A percentile compares a stretch with the other conserved stretches of the same genome.
Conservation (phyloP, 2,797 vertebrate genomes). For the Leuciscus waleckii region DNA sequence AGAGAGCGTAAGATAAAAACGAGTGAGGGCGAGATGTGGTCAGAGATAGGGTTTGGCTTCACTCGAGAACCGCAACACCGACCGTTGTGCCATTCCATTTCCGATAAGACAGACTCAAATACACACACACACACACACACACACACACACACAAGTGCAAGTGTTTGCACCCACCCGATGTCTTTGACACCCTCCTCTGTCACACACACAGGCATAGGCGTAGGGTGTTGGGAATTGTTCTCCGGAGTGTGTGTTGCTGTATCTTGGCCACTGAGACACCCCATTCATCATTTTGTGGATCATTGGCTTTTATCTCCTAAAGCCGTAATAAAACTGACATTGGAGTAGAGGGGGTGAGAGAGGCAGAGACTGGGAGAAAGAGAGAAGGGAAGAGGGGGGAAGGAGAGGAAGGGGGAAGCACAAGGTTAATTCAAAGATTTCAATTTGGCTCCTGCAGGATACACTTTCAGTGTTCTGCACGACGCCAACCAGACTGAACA, state of each 20-base stretch:
- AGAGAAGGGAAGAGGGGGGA: constrained; percentile 24
- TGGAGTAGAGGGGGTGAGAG: constrained; percentile 71
- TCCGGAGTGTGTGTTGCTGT: constrained; percentile 80
- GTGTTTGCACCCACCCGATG: constrained; percentile 5
- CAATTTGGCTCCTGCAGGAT: constrained; percentile 50
- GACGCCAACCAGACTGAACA: constrained; percentile 29
- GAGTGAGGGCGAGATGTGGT: constrained; percentile 39
- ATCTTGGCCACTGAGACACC: constrained; percentile 80
- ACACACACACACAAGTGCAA: background rate
- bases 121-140: constrained; percentile 22
- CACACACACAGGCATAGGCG: constrained; percentile 50
- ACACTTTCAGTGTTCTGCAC: constrained; percentile 39
- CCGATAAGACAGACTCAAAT: constrained; percentile 41
- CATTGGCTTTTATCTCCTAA: constrained; percentile 85
- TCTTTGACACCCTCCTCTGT: constrained; percentile 43
- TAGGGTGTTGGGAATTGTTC: constrained; percentile 73
- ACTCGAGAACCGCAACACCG: constrained; percentile 47
- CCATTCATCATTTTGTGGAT: constrained; percentile 87
- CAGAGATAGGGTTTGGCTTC: constrained; percentile 55
- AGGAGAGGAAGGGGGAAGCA: constrained; percentile 40
- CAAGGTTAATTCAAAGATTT: constrained; percentile 63
- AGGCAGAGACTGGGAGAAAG: constrained; percentile 50
- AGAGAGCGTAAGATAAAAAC: background rate
- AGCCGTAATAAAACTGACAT: constrained; percentile 86
- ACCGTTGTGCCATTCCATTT: background rate